Percentiles rank a stretch among this genome's conserved stretches.
Evolutionary conservation across 1,140 invertebrate genomes (phyloP).

Genomic region (Panulirus ornatus): DNA sequence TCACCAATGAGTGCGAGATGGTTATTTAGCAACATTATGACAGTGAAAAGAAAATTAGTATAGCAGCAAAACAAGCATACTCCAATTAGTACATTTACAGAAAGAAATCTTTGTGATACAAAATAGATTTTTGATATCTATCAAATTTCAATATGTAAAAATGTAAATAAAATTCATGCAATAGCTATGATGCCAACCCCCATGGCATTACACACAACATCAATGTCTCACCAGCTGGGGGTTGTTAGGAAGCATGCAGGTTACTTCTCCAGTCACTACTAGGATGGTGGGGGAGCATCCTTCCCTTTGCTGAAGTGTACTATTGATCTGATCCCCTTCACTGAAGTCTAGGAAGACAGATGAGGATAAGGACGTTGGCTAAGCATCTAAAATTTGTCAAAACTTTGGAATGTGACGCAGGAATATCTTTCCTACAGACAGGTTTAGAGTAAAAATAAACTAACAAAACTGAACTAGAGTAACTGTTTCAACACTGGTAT

Average conservation of each 20-base stretch:
- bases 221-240: conserved; percentile 57
- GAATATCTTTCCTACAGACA: background rate
- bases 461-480: no score
- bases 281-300: conserved; percentile 66
- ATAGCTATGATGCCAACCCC: conserved; percentile 18
- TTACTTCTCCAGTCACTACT: conserved; percentile 60
- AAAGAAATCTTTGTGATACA: no score
- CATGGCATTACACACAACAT: background rate
- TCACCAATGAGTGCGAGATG: no score
- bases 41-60: no score
- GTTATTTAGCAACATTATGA: no score
- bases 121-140: no score
- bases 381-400: background rate
- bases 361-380: conserved; percentile 19
- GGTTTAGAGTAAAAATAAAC: background rate
- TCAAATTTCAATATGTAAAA: no score
- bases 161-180: background rate
- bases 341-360: conserved; percentile 64
- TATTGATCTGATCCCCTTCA: conserved; percentile 71
- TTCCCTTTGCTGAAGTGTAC: conserved; percentile 73
- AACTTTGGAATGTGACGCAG: background rate
- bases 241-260: conserved; percentile 57
- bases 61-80: no score
- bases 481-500: no score
- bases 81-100: no score